Conservation (phyloP, 2,797 vertebrate genomes). For the Pseudotriccus pelzelni region DNA sequence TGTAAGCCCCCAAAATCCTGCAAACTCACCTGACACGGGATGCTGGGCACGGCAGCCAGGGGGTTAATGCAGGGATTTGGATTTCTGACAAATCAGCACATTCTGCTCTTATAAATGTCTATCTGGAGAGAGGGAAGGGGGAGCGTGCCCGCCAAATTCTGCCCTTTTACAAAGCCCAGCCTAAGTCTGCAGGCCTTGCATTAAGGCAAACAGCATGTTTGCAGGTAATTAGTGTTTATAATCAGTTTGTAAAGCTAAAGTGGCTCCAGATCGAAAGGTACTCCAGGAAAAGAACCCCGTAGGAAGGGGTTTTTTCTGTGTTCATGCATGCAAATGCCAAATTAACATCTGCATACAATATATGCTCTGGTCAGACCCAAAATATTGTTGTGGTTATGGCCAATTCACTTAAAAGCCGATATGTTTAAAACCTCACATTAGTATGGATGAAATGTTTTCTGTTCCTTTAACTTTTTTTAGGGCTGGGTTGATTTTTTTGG, state of each 20-base stretch:
- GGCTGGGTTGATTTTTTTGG: neutral
- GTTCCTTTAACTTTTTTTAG: conserved; percentile 56
- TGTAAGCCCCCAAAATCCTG: rapidly evolving
- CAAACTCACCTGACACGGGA: rapidly evolving
- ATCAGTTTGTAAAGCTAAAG: conserved; percentile 58
- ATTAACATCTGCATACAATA: conserved; percentile 81
- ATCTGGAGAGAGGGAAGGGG: neutral
- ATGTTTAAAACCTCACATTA: conserved; percentile 58
- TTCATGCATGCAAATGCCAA: conserved; percentile 43
- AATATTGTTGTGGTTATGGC: conserved; percentile 79
- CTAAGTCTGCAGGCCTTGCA: neutral
- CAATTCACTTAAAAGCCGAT: conserved; percentile 75
- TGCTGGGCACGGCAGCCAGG: neutral
- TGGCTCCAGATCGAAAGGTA: neutral
- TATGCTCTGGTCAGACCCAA: conserved; percentile 72
- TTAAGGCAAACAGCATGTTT: conserved; percentile 48
- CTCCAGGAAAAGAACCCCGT: neutral
- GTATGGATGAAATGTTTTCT: conserved; percentile 63
- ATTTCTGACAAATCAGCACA: neutral
- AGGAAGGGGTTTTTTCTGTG: neutral
- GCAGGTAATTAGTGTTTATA: conserved; percentile 59
- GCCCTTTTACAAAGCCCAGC: neutral
- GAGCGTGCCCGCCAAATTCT: neutral
- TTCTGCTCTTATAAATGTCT: neutral
- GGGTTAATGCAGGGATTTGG: neutral